A percentile compares a stretch with the other conserved stretches of the same genome.
These are phyloP conservation scores for Neolamprologus hecqui DNA, from an alignment of 2,113 vertebrate species.

Conservation along the genomic window DNA sequence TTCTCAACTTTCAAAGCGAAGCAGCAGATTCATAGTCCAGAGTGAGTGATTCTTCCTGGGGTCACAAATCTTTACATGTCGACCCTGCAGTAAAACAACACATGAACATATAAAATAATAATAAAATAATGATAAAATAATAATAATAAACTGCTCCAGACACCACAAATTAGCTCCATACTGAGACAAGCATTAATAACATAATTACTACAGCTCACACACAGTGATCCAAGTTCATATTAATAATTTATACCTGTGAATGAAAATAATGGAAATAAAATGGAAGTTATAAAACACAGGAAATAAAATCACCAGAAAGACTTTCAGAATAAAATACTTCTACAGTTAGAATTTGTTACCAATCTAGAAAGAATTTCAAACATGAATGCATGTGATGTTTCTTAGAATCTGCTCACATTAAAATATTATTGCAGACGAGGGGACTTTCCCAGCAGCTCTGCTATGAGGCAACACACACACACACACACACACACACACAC, in stretches of 20 bases:
- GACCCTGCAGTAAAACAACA: background rate
- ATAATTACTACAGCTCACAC: background rate
- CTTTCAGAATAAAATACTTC: background rate
- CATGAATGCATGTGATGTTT: background rate
- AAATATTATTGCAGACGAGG: background rate
- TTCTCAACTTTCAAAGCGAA: background rate
- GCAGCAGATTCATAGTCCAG: background rate
- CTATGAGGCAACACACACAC: background rate
- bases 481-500: background rate
- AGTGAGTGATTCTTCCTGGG: background rate
- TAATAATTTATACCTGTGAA: background rate
- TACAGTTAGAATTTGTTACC: background rate
- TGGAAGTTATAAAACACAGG: background rate
- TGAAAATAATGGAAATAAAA: background rate
- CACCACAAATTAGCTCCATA: background rate
- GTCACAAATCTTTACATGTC: background rate
- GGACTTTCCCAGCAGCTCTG: conserved; percentile 27
- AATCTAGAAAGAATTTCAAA: background rate
- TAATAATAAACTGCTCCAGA: background rate
- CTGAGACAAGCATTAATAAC: background rate
- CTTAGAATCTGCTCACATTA: background rate
- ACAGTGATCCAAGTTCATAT: background rate
- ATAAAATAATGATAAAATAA: background rate
- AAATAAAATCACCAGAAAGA: background rate
- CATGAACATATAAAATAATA: background rate